phyloP scores from a whole-genome alignment of 2,113 vertebrate genomes.

The Oophaga pumilio region DNA sequence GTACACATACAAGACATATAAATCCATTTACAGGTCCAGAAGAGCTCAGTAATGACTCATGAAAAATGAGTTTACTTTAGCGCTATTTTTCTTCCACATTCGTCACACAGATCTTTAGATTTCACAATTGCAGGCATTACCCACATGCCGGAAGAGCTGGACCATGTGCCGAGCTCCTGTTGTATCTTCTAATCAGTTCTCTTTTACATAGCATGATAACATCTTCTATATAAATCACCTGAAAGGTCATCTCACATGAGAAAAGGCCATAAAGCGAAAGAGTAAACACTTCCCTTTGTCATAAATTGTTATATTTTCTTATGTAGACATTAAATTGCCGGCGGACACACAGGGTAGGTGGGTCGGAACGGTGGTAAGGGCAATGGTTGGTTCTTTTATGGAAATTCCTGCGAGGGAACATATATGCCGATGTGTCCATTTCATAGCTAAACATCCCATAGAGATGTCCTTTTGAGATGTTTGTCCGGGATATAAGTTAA shows the following conservation, averaged over 20 bases:
- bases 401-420: too few relatives aligned
- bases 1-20: conserved; percentile 3
- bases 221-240: conserved; percentile 36
- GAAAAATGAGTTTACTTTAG: conserved; percentile 2
- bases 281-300: conserved; percentile 22
- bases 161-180: background rate
- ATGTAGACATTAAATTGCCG: background rate
- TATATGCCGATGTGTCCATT: too few relatives aligned
- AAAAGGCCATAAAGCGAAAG: background rate
- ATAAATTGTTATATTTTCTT: background rate
- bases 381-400: too few relatives aligned
- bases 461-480: too few relatives aligned
- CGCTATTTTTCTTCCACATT: background rate
- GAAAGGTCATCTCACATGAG: conserved; percentile 22
- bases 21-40: conserved; percentile 28
- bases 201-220: background rate
- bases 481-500: too few relatives aligned
- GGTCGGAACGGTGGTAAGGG: background rate
- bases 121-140: background rate
- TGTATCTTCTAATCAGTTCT: conserved; percentile 24
- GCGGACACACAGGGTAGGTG: background rate
- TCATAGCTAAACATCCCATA: too few relatives aligned
- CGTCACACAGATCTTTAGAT: background rate
- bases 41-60: background rate
- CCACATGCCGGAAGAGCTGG: background rate